A percentile compares a stretch with the other conserved stretches of the same genome.
These are phyloP conservation scores for Cheilinus undulatus DNA, from an alignment of 2,113 vertebrate genomes.

Conservation along the genomic window DNA sequence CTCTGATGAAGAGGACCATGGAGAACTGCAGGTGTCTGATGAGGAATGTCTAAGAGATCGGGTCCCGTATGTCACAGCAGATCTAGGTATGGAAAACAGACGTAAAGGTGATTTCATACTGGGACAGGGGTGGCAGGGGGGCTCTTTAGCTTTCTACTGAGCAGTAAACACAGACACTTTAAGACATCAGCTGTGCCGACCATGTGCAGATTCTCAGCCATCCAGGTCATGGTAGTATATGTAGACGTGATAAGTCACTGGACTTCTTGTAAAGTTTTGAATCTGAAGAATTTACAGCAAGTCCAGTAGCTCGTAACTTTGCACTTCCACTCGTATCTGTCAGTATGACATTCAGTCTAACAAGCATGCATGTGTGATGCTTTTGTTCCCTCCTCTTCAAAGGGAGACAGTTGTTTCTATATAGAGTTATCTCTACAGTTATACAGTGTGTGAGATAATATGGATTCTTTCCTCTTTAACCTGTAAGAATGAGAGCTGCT, in stretches of 20 bases:
- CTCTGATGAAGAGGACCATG: conserved; percentile 94
- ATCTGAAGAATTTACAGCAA: background rate
- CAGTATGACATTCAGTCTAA: background rate
- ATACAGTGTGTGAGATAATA: background rate
- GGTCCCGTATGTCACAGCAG: conserved; percentile 85
- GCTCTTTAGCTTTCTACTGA: background rate
- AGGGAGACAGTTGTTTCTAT: too few species aligned
- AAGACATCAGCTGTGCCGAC: conserved; percentile 22
- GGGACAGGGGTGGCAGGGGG: background rate
- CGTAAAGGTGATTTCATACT: background rate
- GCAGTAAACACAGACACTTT: conserved; percentile 27
- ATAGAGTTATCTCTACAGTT: background rate
- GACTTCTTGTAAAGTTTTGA: conserved; percentile 5
- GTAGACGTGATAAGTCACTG: conserved; percentile 19
- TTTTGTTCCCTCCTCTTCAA: too few species aligned
- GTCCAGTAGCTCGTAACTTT: background rate
- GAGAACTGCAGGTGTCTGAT: conserved; percentile 94
- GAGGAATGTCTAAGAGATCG: conserved; percentile 92
- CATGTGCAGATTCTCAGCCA: conserved; percentile 18
- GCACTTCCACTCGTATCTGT: background rate
- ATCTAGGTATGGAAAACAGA: conserved; percentile 83
- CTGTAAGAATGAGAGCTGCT: background rate
- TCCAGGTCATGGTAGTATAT: conserved; percentile 30
- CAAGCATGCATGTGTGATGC: background rate
- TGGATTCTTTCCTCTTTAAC: background rate